A percentile compares a stretch with the other conserved stretches of the same genome.
Conservation (phyloP, 2,888 invertebrate genomes). For the Quadriops clusia region DNA sequence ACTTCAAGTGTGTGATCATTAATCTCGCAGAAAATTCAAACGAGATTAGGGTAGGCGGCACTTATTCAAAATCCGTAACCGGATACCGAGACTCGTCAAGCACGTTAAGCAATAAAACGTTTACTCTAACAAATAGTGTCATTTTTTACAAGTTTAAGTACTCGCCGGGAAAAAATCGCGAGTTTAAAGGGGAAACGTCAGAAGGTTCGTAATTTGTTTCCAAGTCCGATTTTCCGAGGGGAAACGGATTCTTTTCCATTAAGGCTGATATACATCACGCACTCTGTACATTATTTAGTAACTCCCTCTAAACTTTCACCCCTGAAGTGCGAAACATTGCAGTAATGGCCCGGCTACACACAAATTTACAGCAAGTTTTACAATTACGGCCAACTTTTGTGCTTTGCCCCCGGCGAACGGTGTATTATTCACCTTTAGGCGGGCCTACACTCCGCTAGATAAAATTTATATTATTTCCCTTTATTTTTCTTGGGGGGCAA, state of each 20-base stretch:
- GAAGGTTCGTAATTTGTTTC: slow-evolving; percentile 20
- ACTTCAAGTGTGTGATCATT: slow-evolving; percentile 3
- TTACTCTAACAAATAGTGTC: slow-evolving; percentile 23
- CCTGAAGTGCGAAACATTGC: slow-evolving; percentile 31
- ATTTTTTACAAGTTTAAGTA: slow-evolving; percentile 22
- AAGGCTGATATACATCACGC: slow-evolving; percentile 32
- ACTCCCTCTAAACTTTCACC: slow-evolving; percentile 29
- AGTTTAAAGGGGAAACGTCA: slow-evolving; percentile 5
- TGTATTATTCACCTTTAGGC: too few relatives aligned
- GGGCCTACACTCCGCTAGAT: too few relatives aligned
- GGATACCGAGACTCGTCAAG: too few relatives aligned
- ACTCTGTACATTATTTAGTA: slow-evolving; percentile 33
- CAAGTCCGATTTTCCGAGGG: slow-evolving; percentile 27
- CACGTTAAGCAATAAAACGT: slow-evolving; percentile 25
- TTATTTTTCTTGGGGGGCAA: not conserved
- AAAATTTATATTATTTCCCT: slow-evolving; percentile 6
- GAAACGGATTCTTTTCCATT: slow-evolving; percentile 26
- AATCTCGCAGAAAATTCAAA: slow-evolving; percentile 3
- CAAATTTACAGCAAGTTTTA: slow-evolving; percentile 34
- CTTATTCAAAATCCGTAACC: too few relatives aligned
- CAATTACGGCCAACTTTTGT: slow-evolving; percentile 33
- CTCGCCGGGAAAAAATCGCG: too few relatives aligned
- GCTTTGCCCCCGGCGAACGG: slow-evolving; percentile 30
- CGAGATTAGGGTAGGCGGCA: too few relatives aligned
- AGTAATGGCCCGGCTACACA: slow-evolving; percentile 30